phyloP scores from a whole-genome alignment of 2,888 invertebrate genomes.

The Lacanobia wlatinum region DNA sequence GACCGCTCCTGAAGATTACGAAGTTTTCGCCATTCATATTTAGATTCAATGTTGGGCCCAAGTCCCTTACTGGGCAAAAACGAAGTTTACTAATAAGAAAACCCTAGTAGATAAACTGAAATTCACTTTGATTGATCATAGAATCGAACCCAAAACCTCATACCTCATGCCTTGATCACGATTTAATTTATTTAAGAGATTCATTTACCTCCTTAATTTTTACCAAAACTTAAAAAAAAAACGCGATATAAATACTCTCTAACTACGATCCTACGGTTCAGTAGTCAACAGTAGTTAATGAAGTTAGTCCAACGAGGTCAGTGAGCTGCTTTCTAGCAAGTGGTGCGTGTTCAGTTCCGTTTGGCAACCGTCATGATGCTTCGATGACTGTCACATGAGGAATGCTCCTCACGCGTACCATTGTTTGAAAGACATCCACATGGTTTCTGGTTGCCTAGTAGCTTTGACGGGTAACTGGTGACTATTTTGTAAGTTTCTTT shows the following conservation, averaged over 20 bases:
- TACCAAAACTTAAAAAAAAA: not conserved
- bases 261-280: slow-evolving; percentile 44
- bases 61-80: too few species aligned
- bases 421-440: not conserved
- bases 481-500: too few species aligned
- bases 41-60: too few species aligned
- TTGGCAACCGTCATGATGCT: slow-evolving; percentile 60
- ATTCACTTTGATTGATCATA: too few species aligned
- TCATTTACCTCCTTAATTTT: too few species aligned
- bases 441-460: not conserved
- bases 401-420: not conserved
- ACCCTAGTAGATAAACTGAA: too few species aligned
- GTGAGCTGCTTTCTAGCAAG: slow-evolving; percentile 70
- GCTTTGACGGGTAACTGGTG: not conserved
- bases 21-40: too few species aligned
- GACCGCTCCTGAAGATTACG: too few species aligned
- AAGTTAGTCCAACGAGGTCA: slow-evolving; percentile 67
- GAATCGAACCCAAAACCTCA: too few species aligned
- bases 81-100: too few species aligned
- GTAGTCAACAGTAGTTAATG: slow-evolving; percentile 53
- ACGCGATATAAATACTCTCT: slow-evolving; percentile 14
- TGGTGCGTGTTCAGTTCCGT: slow-evolving; percentile 78
- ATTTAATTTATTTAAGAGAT: too few species aligned
- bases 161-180: too few species aligned
- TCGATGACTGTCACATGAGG: slow-evolving; percentile 39